These are phyloP conservation scores for Graptemys geographica DNA, from an alignment of 2,797 vertebrate genomes.

Conservation along the genomic window DNA sequence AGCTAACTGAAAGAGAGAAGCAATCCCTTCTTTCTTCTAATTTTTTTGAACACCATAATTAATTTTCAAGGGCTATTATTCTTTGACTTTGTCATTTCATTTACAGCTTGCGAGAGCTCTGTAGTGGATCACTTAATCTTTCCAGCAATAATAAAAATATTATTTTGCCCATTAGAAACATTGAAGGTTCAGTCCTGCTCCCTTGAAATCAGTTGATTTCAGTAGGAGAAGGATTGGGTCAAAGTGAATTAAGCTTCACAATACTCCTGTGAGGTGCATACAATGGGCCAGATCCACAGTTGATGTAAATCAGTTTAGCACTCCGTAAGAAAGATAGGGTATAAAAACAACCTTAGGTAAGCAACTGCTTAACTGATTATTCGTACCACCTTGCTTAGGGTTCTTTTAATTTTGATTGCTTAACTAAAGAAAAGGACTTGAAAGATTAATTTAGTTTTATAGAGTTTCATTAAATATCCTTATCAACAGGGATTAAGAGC, in stretches of 20 bases:
- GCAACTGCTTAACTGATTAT: not conserved
- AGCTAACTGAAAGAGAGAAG: slow-evolving; percentile 16
- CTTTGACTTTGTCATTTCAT: slow-evolving; percentile 25
- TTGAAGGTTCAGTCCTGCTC: not conserved
- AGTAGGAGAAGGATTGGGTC: rapidly evolving
- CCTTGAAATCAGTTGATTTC: not conserved
- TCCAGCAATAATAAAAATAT: not conserved
- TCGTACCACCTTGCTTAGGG: not conserved
- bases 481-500: not conserved
- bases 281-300: not conserved
- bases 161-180: not conserved
- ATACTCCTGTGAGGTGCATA: not conserved
- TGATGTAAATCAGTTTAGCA: slow-evolving; percentile 4
- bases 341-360: not conserved
- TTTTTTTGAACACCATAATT: slow-evolving; percentile 6
- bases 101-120: not conserved
- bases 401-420: no score
- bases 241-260: not conserved
- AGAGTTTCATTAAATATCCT: not conserved
- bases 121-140: not conserved
- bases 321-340: not conserved
- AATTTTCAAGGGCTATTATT: not conserved
- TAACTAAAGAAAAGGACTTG: not conserved
- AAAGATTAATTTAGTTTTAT: not conserved
- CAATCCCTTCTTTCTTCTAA: not conserved